A percentile compares a stretch with the other conserved stretches of the same genome.
Evolutionary conservation across 2,797 vertebrate species (phyloP).

Genomic region (Falco cherrug): DNA sequence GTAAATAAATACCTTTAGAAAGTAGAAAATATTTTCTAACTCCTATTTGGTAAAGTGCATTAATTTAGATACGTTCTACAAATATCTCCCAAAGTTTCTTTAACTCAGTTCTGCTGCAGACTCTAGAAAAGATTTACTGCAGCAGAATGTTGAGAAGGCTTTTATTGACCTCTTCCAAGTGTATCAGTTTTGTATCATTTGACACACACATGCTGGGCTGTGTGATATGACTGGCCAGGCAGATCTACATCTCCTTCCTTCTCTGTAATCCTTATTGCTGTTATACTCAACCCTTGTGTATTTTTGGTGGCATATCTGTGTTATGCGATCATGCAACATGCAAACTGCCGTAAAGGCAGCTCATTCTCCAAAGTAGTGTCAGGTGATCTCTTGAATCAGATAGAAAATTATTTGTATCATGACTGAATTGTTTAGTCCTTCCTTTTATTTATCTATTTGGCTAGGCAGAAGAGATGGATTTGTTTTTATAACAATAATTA

Average conservation of each 20-base stretch:
- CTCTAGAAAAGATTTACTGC: neutral
- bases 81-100: neutral
- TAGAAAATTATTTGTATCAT: neutral
- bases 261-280: neutral
- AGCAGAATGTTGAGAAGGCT: neutral
- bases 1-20: neutral
- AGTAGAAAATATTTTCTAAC: neutral
- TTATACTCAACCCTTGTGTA: neutral
- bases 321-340: neutral
- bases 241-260: neutral
- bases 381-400: neutral
- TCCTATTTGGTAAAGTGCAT: neutral
- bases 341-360: neutral
- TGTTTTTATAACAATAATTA: neutral
- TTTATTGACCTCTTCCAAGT: neutral
- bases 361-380: neutral
- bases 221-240: neutral
- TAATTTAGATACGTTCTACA: neutral
- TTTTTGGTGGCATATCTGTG: neutral
- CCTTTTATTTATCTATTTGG: neutral
- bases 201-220: fast-evolving
- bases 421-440: neutral
- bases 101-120: neutral
- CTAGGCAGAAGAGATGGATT: neutral
- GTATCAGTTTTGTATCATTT: neutral